Base-by-base conservation (phyloP, 1,140 invertebrate genomes). In the Galendromus occidentalis region DNA sequence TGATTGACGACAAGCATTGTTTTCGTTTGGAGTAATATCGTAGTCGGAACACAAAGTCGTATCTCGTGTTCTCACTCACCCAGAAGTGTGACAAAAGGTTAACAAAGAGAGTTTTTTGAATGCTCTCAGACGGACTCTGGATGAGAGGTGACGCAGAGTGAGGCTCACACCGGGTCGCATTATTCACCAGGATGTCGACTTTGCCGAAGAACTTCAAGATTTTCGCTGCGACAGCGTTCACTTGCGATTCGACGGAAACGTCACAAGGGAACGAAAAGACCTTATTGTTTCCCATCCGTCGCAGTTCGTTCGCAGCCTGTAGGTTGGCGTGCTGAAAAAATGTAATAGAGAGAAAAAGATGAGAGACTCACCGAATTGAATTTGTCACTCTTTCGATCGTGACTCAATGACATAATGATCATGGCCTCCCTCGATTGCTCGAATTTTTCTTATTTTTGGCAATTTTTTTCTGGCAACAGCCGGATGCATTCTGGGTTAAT, bases 51-150 rank as follows among this genome's bases (percentile, higher is more conserved):
- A n/a, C n/a, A n/a, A n/a, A n/a, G 33, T 39, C 33, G 4, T 39
- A 39, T 39, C 33, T 4, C 9, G 33, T 4, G 9, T 39, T 4
- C 33, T 39, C 25, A 14, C 51, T 59, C 33, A 59, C 51, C 51
- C 51, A 59, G 25, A 59, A 59, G 51, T 59, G 51, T 17, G 51
- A 59, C 14, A 59, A 22, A 1, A 59, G 51, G 51, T 59, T 59
- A 22, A 59, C 51, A 33, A 17, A 20, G 1, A 59, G 17, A 1
- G 51, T 59, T 22, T 33, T 25, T 29, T 59, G 51, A 22, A 59
- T 59, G 22, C 25, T 33, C 22, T 59, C 51, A 6, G 51, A 59
- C 33, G 51, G 51, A 20, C 25, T 29, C 33, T 14, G 20, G 9
- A 59, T 59, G 25, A 59, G 22, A 29, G 51, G 51, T 20, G 51